A percentile compares a stretch with the other conserved stretches of the same genome.
Conservation (phyloP, 2,113 vertebrate species). For the Anhinga rufa region DNA sequence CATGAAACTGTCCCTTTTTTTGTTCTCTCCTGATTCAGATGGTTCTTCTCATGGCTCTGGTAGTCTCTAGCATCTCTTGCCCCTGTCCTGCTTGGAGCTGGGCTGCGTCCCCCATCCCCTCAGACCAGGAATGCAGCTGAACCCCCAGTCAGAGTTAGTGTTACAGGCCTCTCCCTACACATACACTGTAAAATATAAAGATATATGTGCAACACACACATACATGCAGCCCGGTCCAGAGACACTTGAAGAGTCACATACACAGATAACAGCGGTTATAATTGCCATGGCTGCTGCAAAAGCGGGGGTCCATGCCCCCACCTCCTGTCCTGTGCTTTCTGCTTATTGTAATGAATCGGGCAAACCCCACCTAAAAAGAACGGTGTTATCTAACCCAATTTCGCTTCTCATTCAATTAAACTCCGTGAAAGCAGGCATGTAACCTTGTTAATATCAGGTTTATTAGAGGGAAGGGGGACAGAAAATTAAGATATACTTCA, state of each 20-base stretch:
- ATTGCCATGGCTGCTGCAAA: neutral
- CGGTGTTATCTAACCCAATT: constrained; percentile 70
- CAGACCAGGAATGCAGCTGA: neutral
- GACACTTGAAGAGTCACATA: neutral
- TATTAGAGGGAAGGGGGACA: constrained; percentile 79
- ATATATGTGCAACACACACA: neutral
- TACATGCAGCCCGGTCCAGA: neutral
- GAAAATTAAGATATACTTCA: constrained; percentile 84
- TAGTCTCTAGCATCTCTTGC: neutral
- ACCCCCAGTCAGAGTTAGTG: neutral
- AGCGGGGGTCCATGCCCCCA: neutral
- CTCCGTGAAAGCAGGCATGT: constrained; percentile 66
- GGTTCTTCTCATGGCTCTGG: neutral
- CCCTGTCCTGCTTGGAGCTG: neutral
- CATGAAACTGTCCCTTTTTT: neutral
- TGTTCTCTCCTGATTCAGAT: neutral
- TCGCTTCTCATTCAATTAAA: constrained; percentile 75
- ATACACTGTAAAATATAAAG: neutral
- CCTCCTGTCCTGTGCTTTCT: neutral
- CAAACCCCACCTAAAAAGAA: constrained; percentile 53
- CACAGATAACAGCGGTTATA: neutral
- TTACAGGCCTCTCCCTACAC: neutral
- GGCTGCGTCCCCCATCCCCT: neutral
- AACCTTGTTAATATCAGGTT: constrained; percentile 82
- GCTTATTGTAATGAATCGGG: neutral